Base-by-base conservation (phyloP, 2,797 vertebrate genomes). In the Acanthis flammea region DNA sequence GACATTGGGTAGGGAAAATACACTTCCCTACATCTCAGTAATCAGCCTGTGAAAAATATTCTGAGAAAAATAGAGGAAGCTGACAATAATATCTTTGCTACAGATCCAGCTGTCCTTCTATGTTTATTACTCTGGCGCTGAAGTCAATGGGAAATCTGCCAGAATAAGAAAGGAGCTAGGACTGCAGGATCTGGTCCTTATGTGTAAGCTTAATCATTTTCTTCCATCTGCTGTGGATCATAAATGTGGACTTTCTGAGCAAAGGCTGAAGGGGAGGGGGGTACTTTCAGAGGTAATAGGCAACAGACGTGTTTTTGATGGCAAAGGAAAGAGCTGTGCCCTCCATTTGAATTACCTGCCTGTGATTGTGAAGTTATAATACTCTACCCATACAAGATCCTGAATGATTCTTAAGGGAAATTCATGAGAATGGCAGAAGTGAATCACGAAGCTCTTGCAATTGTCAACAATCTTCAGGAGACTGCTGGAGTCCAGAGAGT, bases 41-140 rank as follows among this genome's bases (percentile, higher is more conserved):
- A 92, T 80, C 78, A 72, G 58, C 70, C 61, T 93, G 68, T 83
- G 89, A 94, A 96, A 95, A 94, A 81, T 73, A 90, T 78, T 83
- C 82, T 75, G 76, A 90, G 44, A 90, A 92, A 75, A 44, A 51
- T 1, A 90, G 82, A 84, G 79, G 94, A 96, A 88, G 55, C 51
- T 90, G 82, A 94, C 81, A 95, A 88, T 83, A 94, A 86, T 86
- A 65, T 90, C 75, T 83, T 80, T 75, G 76, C 87, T 78, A 41
- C 94, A 90, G 75, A 97, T 96, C 81, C 94, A 95, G 92, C 58
- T 95, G 84, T 92, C 92, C 57, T 93, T 91, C 77, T 71, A 44
- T 2, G 0, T 92, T 95, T 94, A 91, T 95, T 94, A 84, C 58
- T 80, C 89, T 95, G 91, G 89, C 82, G 84, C 79, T 66, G 66